Conservation (phyloP, 2,113 vertebrate species). For the Alces alces region DNA sequence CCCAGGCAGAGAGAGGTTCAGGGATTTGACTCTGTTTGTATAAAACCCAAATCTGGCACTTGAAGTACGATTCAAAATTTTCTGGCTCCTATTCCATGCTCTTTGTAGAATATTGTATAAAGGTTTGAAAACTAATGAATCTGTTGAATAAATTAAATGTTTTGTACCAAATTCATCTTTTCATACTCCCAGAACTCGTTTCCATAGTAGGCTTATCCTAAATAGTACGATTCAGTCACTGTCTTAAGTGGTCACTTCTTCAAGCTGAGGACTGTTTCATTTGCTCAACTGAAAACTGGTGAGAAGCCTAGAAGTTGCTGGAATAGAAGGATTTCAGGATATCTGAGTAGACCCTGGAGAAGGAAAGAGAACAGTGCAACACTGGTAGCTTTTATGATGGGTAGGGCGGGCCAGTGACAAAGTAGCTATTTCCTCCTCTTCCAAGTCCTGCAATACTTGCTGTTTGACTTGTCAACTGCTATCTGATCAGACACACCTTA, state of each 20-base stretch:
- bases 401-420: neutral
- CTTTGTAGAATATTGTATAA: neutral
- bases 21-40: neutral
- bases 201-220: neutral
- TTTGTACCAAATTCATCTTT: neutral
- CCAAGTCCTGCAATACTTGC: neutral
- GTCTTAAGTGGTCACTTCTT: neutral
- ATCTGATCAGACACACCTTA: neutral
- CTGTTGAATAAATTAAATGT: neutral
- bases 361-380: neutral
- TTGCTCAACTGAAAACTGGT: neutral
- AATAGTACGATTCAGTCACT: neutral
- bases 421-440: neutral
- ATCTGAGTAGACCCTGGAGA: neutral
- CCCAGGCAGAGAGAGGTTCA: neutral
- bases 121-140: neutral
- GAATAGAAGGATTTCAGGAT: neutral
- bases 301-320: neutral
- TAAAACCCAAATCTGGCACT: neutral
- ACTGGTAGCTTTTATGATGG: neutral
- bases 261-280: neutral
- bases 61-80: neutral
- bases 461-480: neutral
- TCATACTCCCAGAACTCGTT: neutral
- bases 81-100: neutral